Evolutionary conservation across 64 coral and sea anemone genomes (phyloP).

Genomic region (Montipora sp.): DNA sequence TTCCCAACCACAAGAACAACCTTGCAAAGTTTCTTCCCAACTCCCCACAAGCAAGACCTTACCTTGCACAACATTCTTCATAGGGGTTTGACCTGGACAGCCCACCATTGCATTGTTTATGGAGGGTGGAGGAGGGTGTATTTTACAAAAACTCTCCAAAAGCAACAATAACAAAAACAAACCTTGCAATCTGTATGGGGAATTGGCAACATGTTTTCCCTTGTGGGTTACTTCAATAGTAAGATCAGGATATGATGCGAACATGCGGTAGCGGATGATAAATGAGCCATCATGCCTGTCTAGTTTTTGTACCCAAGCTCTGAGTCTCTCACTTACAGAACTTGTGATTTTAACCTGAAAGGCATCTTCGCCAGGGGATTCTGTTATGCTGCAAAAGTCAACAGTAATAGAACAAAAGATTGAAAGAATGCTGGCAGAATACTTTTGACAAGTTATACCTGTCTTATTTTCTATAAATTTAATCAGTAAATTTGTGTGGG

Average conservation of each 20-base stretch:
- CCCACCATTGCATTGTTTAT: no score
- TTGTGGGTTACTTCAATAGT: conserved; percentile 83
- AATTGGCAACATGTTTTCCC: conserved; percentile 83
- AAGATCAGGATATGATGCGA: conserved; percentile 80
- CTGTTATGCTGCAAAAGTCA: conserved; percentile 71
- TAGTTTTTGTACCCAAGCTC: conserved; percentile 87
- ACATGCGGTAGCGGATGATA: conserved; percentile 84
- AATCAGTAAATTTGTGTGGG: no score
- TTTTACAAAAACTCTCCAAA: background rate
- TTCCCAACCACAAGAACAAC: no score
- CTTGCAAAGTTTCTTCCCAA: no score
- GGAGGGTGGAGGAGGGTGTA: background rate
- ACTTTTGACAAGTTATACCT: no score
- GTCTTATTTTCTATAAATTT: no score
- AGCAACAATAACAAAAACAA: background rate
- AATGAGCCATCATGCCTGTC: conserved; percentile 96
- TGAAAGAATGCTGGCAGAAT: no score
- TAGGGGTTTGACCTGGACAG: no score
- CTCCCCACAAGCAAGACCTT: no score
- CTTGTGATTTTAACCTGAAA: conserved; percentile 82
- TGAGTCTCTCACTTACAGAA: conserved; percentile 60
- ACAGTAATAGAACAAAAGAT: no score
- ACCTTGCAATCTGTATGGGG: conserved; percentile 93
- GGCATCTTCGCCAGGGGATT: conserved; percentile 85
- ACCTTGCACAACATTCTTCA: no score